Percentiles rank a stretch among this genome's conserved stretches.
Evolutionary conservation across 2,888 invertebrate genomes (phyloP).

Genomic region (Ecliptopera silaceata): DNA sequence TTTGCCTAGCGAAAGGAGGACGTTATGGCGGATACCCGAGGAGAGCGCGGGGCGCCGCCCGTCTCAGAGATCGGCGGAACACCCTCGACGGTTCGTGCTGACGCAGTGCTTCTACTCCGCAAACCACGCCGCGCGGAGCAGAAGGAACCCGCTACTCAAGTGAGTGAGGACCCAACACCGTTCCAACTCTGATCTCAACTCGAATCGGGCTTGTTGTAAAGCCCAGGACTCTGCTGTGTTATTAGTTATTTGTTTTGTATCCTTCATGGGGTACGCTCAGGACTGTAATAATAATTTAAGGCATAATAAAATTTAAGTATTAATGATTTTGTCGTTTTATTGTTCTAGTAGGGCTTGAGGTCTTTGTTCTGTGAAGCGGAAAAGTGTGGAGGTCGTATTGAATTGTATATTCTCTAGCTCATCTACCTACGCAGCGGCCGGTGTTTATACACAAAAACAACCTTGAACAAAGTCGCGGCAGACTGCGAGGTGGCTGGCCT

Average conservation of each 20-base stretch:
- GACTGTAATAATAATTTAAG: slow-evolving; percentile 72
- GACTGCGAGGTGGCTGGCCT: slow-evolving; percentile 59
- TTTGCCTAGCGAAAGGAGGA: slow-evolving; percentile 73
- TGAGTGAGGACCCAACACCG: slow-evolving; percentile 63
- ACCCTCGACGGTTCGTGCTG: slow-evolving; percentile 68
- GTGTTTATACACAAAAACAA: slow-evolving; percentile 80
- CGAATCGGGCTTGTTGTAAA: slow-evolving; percentile 75
- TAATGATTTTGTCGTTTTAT: slow-evolving; percentile 13
- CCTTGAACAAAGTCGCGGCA: slow-evolving; percentile 58
- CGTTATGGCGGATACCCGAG: slow-evolving; percentile 72
- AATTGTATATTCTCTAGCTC: slow-evolving; percentile 32
- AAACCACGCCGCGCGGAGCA: slow-evolving; percentile 52
- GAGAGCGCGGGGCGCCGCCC: slow-evolving; percentile 61
- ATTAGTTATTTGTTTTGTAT: slow-evolving; percentile 71
- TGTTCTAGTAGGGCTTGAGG: slow-evolving; percentile 1
- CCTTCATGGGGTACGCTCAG: slow-evolving; percentile 56
- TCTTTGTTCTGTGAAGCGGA: slow-evolving; percentile 29
- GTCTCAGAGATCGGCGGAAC: slow-evolving; percentile 77
- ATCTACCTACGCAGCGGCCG: slow-evolving; percentile 31
- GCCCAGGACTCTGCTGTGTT: slow-evolving; percentile 75
- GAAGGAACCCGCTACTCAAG: slow-evolving; percentile 46
- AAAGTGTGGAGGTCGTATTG: slow-evolving; percentile 42
- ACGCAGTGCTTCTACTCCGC: slow-evolving; percentile 67
- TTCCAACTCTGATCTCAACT: slow-evolving; percentile 76
- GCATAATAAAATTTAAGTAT: slow-evolving; percentile 40